Evolutionary conservation across 2,113 vertebrate species (phyloP), one percentile per base, ranked within the genome.

Genomic region (Pholis gunnellus): DNA sequence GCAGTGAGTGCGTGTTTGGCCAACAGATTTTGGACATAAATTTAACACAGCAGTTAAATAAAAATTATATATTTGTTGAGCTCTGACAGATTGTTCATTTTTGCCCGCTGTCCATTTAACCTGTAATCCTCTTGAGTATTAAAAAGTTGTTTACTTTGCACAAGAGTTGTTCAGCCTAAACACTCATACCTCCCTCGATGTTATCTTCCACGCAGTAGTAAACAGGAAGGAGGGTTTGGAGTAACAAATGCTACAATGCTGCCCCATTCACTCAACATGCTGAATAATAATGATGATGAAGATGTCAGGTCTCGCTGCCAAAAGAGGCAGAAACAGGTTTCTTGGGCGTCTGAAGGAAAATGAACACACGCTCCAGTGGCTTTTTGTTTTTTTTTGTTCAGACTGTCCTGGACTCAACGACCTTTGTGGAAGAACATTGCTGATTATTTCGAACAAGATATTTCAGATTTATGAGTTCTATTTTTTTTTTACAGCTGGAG

Each of bases 201-300:
- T 52, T 72, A 84, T 91, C 87, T 29, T 17, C 9, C 54, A 54
- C 63, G 15, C 50, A 57, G 59, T 74, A 52, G 52, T 78, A 90
- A 86, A 89, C 91, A 90, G 85, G 70, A 90, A 81, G 67, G 13
- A 46, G 31, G 9, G 36, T 68, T 64, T 2, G 8, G 25, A 34
- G n/a, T 52, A 27, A 36, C 40, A 71, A 79, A 76, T 3, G 7
- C 15, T 9, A 36, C 27, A 72, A 69, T 42, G 56, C 34, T 76
- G 52, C 59, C 14, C 60, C 60, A 42, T 34, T 88, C 36, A 34
- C 71, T 68, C 66, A 44, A 22, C 5, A 64, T 66, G 59, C 40
- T 68, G 75, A 68, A 73, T 54, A 68, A 73, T 54, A 72, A 15
- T 36, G 25, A 65, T 75, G 79, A 72, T 71, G 9, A 75, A 78